phyloP scores from a whole-genome alignment of 2,888 invertebrate species.

The Ypsolopha scabrella region DNA sequence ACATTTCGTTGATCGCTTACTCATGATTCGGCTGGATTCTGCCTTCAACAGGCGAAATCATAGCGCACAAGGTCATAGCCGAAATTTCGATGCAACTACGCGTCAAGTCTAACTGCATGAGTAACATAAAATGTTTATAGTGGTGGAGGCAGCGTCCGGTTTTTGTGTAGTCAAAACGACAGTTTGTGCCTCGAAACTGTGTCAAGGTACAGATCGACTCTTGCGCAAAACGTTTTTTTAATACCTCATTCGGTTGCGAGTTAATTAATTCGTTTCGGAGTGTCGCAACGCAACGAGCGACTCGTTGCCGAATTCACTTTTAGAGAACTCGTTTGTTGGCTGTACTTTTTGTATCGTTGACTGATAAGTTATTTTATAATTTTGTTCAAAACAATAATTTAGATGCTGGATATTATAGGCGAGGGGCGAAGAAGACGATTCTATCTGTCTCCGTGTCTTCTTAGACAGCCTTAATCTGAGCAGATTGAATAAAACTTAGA shows the following conservation, averaged over 20 bases:
- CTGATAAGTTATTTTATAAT: no score
- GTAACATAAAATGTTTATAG: conserved; percentile 20
- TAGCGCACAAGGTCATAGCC: not conserved
- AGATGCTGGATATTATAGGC: no score
- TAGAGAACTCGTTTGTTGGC: conserved; percentile 11
- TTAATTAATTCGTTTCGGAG: conserved; percentile 67
- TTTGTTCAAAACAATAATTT: no score
- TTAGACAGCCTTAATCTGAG: no score
- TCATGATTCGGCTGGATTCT: no score
- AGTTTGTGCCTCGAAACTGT: conserved; percentile 57
- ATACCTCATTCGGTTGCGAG: conserved; percentile 65
- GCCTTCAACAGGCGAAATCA: no score
- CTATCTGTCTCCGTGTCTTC: no score
- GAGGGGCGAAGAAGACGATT: no score
- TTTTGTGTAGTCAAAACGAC: conserved; percentile 70
- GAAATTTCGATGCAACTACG: conserved; percentile 1
- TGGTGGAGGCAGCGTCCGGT: conserved; percentile 62
- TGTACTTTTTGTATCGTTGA: no score
- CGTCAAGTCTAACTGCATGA: conserved; percentile 9
- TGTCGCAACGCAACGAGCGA: conserved; percentile 52
- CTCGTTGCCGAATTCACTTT: conserved; percentile 47
- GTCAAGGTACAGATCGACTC: conserved; percentile 67
- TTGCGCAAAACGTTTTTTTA: conserved; percentile 66
- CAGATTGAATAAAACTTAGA: no score
- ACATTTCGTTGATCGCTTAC: no score